phyloP scores from a whole-genome alignment of 2,113 vertebrate genomes.

The Leucosticte australis region DNA sequence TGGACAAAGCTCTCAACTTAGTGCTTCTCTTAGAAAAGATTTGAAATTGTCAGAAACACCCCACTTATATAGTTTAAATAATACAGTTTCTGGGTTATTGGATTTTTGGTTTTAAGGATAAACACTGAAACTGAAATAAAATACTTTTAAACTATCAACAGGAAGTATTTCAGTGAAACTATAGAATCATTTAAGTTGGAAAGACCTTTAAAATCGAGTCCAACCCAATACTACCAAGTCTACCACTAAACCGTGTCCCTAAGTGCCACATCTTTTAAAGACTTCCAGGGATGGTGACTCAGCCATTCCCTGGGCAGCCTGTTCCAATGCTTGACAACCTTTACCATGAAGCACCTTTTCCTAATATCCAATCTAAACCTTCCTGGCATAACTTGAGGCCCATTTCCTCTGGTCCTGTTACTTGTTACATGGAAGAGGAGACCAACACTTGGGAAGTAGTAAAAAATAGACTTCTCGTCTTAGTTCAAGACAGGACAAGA shows the following conservation, averaged over 20 bases:
- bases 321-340: neutral
- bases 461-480: neutral
- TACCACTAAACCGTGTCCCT: neutral
- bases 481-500: neutral
- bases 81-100: neutral
- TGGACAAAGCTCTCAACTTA: slow-evolving; percentile 36
- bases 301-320: neutral
- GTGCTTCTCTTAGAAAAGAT: neutral
- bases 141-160: neutral
- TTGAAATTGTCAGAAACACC: neutral
- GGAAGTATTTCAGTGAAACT: neutral
- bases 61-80: neutral
- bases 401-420: neutral
- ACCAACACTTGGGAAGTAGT: neutral
- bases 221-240: neutral
- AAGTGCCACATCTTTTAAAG: neutral
- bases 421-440: neutral
- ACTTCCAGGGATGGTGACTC: neutral
- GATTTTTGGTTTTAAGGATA: neutral
- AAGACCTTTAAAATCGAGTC: neutral
- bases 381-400: neutral
- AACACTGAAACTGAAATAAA: slow-evolving; percentile 6
- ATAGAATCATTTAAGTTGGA: neutral
- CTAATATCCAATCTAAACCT: neutral
- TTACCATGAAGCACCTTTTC: neutral